These are phyloP conservation scores for Cepaea nemoralis DNA, from an alignment of 1,140 invertebrate genomes.

Conservation along the genomic window DNA sequence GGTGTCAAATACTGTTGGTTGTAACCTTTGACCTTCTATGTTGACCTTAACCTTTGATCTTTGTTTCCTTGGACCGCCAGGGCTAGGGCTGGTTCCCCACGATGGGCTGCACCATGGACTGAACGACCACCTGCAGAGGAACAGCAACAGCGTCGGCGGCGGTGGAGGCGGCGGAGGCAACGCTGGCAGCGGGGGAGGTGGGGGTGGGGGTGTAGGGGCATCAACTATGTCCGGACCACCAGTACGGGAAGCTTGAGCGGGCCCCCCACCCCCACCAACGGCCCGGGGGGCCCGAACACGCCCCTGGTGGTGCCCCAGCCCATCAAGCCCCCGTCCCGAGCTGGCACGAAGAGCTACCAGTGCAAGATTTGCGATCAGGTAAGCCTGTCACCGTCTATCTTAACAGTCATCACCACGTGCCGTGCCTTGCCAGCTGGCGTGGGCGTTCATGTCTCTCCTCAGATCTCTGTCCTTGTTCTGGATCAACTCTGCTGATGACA, in stretches of 20 bases:
- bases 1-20: too few species aligned
- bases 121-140: conserved; percentile 36
- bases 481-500: too few species aligned
- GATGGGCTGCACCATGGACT: conserved; percentile 35
- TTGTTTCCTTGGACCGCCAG: too few species aligned
- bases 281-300: conserved; percentile 52
- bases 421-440: too few species aligned
- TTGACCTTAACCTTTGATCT: neutral
- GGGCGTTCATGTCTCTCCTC: too few species aligned
- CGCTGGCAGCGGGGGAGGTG: conserved; percentile 37
- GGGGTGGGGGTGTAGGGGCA: conserved; percentile 41
- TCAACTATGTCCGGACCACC: conserved; percentile 55
- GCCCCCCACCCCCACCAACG: conserved; percentile 52
- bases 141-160: conserved; percentile 19
- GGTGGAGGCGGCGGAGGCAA: neutral
- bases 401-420: too few species aligned
- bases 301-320: conserved; percentile 90
- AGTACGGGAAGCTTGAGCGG: conserved; percentile 58
- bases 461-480: too few species aligned
- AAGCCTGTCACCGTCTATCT: conserved; percentile 68
- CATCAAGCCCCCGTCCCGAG: conserved; percentile 78
- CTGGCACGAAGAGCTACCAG: conserved; percentile 78
- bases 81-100: conserved; percentile 9
- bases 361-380: conserved; percentile 99
- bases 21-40: neutral